Evolutionary conservation across 2,888 invertebrate species (phyloP).

Genomic region (Ryuthela nishihirai): DNA sequence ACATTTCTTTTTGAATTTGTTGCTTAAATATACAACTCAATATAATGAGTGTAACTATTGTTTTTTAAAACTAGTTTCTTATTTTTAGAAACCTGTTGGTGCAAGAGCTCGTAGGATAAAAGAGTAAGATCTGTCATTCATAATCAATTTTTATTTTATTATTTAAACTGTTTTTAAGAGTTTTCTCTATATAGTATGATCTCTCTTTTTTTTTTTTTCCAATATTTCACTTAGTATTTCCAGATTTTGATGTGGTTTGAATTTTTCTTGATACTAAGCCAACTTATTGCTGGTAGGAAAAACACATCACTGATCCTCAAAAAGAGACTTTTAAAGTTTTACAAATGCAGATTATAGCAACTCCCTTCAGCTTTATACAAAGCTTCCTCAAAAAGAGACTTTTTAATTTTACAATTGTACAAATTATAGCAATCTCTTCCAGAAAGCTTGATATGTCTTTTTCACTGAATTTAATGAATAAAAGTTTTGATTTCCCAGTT

Average conservation of each 20-base stretch:
- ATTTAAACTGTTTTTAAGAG: not conserved
- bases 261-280: not conserved
- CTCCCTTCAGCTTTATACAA: too few relatives aligned
- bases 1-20: too few relatives aligned
- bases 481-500: too few relatives aligned
- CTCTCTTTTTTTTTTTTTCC: not conserved
- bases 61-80: conserved; percentile 8
- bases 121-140: conserved; percentile 10
- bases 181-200: not conserved
- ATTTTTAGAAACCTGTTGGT: conserved; percentile 52
- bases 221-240: conserved; percentile 43
- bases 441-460: too few relatives aligned
- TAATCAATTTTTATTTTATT: not conserved
- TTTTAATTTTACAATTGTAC: too few relatives aligned
- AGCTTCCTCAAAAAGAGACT: too few relatives aligned
- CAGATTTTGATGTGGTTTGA: not conserved
- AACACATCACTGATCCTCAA: not conserved
- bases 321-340: too few relatives aligned
- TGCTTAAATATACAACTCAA: too few relatives aligned
- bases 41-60: too few relatives aligned
- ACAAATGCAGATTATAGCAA: too few relatives aligned
- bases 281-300: not conserved
- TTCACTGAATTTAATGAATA: too few relatives aligned
- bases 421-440: too few relatives aligned
- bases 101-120: conserved; percentile 51